These are phyloP conservation scores for Tethea ocularis DNA, from an alignment of 2,888 invertebrate species.

Conservation along the genomic window DNA sequence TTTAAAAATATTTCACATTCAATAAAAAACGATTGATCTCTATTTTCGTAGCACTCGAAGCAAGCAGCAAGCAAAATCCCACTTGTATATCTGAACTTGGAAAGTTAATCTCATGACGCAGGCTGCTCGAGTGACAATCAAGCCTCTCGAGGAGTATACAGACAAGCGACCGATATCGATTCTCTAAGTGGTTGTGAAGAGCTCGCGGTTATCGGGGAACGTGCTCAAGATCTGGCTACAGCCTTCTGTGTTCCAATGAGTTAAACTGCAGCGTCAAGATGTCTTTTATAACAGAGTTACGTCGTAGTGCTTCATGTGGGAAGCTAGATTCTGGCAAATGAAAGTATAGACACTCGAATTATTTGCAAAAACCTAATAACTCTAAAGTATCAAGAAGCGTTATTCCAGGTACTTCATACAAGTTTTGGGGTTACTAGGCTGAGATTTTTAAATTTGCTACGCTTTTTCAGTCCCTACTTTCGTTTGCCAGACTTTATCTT, in stretches of 20 bases:
- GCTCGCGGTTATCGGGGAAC: conserved; percentile 44
- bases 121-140: conserved; percentile 29
- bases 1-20: background rate
- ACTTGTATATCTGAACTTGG: background rate
- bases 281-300: conserved; percentile 13
- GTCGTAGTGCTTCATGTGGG: background rate
- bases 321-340: background rate
- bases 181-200: conserved; percentile 24
- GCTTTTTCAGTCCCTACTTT: too few relatives aligned
- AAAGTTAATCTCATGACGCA: conserved; percentile 35
- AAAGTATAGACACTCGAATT: too few relatives aligned
- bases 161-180: conserved; percentile 37
- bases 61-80: background rate
- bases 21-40: background rate
- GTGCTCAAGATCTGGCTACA: conserved; percentile 51
- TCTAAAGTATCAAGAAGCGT: too few relatives aligned
- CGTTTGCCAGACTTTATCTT: too few relatives aligned
- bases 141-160: conserved; percentile 32
- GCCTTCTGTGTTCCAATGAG: conserved; percentile 32
- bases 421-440: too few relatives aligned
- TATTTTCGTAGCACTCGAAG: background rate
- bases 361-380: too few relatives aligned
- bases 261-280: conserved; percentile 34
- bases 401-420: too few relatives aligned
- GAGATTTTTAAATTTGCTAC: too few relatives aligned